These are phyloP conservation scores for Rhynchonycteris naso DNA, from an alignment of 2,797 vertebrate genomes.

Conservation along the genomic window DNA sequence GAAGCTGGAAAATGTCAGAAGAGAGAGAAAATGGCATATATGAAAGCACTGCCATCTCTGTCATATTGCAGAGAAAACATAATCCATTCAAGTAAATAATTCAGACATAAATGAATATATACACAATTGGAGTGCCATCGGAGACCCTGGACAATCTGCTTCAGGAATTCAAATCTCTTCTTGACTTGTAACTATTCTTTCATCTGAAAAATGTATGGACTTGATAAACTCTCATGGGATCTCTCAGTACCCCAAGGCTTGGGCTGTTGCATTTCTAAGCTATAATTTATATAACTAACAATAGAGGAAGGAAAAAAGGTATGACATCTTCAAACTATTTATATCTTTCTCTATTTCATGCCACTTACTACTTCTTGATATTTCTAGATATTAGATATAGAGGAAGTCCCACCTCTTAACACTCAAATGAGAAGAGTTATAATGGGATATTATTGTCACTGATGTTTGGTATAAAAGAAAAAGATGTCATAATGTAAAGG, in stretches of 20 bases:
- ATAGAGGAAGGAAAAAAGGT: neutral
- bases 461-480: neutral
- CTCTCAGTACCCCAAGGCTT: neutral
- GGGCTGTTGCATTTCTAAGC: neutral
- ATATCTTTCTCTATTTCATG: neutral
- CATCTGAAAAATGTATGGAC: neutral
- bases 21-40: neutral
- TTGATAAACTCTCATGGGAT: neutral
- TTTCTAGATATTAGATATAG: neutral
- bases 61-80: neutral
- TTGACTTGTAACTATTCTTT: neutral
- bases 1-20: neutral
- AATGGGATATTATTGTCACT: neutral
- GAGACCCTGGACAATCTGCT: neutral
- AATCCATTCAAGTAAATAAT: neutral
- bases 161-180: neutral
- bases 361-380: neutral
- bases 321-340: neutral
- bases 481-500: neutral
- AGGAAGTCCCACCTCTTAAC: neutral
- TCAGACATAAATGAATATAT: neutral
- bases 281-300: neutral
- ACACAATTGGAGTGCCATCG: neutral
- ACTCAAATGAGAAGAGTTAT: neutral
- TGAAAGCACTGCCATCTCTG: neutral